phyloP scores from a whole-genome alignment of 2,113 vertebrate species.

The Electrona antarctica region DNA sequence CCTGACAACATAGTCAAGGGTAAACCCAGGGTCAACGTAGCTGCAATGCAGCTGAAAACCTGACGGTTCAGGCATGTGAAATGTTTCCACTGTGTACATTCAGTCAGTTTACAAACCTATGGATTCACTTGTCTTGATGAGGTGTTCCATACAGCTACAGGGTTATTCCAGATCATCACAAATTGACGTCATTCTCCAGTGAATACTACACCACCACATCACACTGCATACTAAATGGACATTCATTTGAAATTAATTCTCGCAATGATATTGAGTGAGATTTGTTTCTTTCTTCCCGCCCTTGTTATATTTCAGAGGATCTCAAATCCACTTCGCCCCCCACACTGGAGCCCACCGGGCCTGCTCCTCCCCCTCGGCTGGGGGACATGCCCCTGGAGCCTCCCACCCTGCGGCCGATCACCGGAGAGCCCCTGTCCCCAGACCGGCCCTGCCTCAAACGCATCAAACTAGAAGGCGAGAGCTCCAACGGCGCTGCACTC shows the following conservation, averaged over 20 bases:
- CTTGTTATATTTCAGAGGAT: constrained; percentile 82
- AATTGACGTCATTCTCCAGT: constrained; percentile 66
- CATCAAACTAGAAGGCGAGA: constrained; percentile 78
- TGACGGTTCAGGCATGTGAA: constrained; percentile 39
- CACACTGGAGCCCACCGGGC: constrained; percentile 92
- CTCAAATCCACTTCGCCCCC: constrained; percentile 88
- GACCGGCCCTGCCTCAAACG: constrained; percentile 79
- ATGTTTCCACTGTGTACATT: constrained; percentile 53
- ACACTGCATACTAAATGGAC: constrained; percentile 61
- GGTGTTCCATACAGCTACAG: constrained; percentile 44
- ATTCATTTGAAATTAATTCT: constrained; percentile 26
- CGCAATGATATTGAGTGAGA: constrained; percentile 10
- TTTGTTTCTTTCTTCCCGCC: constrained; percentile 35
- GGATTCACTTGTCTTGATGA: constrained; percentile 45
- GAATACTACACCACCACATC: constrained; percentile 65
- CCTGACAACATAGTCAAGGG: constrained; percentile 50
- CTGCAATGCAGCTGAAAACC: constrained; percentile 35
- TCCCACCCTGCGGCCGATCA: constrained; percentile 91
- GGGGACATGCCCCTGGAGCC: constrained; percentile 88
- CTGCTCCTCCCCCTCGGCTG: constrained; percentile 84
- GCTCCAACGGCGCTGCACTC: constrained; percentile 65
- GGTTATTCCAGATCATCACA: constrained; percentile 54
- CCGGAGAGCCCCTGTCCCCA: constrained; percentile 79
- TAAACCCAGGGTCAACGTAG: constrained; percentile 13
- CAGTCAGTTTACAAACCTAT: constrained; percentile 47